These are phyloP conservation scores for Craseonycteris thonglongyai DNA, from an alignment of 2,113 vertebrate genomes.

Conservation along the genomic window DNA sequence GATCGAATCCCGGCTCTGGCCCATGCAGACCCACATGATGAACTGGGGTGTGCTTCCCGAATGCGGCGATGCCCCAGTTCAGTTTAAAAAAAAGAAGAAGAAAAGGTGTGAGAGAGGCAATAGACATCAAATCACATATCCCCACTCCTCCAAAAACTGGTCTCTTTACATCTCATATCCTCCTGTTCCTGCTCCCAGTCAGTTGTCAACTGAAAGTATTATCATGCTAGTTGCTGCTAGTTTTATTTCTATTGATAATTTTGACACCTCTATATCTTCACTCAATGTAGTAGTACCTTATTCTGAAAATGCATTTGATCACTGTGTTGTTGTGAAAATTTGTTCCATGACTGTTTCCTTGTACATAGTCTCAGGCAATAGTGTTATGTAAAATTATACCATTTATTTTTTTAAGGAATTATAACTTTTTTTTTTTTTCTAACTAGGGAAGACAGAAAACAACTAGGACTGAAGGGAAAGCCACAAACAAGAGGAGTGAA, in stretches of 20 bases:
- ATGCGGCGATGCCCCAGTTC: no score
- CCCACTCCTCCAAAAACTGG: accelerated
- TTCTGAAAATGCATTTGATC: not conserved
- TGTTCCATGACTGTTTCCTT: not conserved
- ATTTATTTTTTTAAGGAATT: not conserved
- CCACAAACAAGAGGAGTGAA: not conserved
- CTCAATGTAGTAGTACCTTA: not conserved
- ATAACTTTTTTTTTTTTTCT: not conserved
- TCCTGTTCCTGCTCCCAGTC: not conserved
- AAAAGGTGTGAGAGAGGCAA: not conserved
- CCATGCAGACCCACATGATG: no score
- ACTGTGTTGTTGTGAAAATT: not conserved
- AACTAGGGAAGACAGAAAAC: not conserved
- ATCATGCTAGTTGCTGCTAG: not conserved
- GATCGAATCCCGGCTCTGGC: no score
- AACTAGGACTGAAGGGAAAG: not conserved
- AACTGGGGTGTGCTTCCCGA: no score
- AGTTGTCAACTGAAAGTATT: not conserved
- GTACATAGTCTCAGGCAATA: accelerated
- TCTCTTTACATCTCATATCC: not conserved
- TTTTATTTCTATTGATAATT: not conserved
- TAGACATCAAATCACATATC: not conserved
- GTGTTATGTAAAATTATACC: not conserved
- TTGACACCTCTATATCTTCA: not conserved
- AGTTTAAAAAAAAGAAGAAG: no score